These are phyloP conservation scores for Dryomyza anilis DNA, from an alignment of 2,888 invertebrate species.

Conservation along the genomic window DNA sequence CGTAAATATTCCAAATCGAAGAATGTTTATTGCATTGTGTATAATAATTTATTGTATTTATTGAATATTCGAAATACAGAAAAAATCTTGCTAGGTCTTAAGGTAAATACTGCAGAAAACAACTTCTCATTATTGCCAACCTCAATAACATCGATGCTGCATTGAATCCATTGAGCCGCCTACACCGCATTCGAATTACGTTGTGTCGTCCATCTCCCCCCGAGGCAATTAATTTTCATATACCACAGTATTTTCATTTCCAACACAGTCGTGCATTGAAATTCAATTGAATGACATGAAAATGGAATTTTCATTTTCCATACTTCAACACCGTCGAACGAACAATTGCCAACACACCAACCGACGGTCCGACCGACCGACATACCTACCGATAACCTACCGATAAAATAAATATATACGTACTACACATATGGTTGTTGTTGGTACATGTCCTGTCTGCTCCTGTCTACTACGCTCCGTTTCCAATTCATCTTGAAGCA, in stretches of 20 bases:
- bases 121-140: too few relatives aligned
- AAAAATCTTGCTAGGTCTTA: too few relatives aligned
- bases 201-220: neutral
- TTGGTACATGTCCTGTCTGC: too few relatives aligned
- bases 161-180: neutral
- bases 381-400: neutral
- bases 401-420: too few relatives aligned
- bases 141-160: too few relatives aligned
- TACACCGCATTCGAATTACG: neutral
- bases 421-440: too few relatives aligned
- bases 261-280: conserved; percentile 9
- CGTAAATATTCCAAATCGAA: too few relatives aligned
- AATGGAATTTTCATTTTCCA: conserved; percentile 21
- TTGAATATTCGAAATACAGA: too few relatives aligned
- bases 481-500: conserved; percentile 6
- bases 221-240: conserved; percentile 22
- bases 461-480: too few relatives aligned
- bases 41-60: too few relatives aligned
- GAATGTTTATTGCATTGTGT: too few relatives aligned
- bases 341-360: neutral
- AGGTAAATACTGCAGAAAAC: too few relatives aligned
- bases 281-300: conserved; percentile 23
- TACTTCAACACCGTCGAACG: neutral
- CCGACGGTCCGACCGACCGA: neutral
- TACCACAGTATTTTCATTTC: conserved; percentile 4